phyloP scores from a whole-genome alignment of 1,140 invertebrate genomes.

The Nephila pilipes region DNA sequence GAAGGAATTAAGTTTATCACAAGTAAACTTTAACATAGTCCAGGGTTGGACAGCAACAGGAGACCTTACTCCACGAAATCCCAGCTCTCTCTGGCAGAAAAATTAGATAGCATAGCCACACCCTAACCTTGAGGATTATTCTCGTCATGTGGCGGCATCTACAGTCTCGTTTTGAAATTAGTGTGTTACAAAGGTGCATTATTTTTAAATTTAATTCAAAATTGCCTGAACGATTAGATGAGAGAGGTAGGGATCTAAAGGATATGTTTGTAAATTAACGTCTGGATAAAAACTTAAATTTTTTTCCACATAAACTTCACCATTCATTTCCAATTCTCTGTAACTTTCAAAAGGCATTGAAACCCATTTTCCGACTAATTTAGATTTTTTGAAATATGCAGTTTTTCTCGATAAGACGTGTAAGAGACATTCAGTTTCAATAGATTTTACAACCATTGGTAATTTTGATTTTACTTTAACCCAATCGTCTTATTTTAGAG shows the following conservation, averaged over 20 bases:
- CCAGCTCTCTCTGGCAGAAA: too few relatives aligned
- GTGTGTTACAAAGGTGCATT: too few relatives aligned
- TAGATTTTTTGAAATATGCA: not conserved
- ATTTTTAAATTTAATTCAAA: conserved; percentile 6
- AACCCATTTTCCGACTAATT: not conserved
- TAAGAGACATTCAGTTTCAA: not conserved
- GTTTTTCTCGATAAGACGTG: conserved; percentile 11
- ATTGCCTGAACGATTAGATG: not conserved
- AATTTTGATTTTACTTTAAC: not conserved
- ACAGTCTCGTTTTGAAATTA: too few relatives aligned
- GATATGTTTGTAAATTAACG: not conserved
- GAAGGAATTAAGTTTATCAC: too few relatives aligned
- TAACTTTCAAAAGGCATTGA: not conserved
- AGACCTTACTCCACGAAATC: too few relatives aligned
- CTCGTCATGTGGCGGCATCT: too few relatives aligned
- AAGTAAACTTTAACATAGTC: too few relatives aligned
- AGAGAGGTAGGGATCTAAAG: not conserved
- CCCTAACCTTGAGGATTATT: too few relatives aligned
- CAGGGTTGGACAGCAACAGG: too few relatives aligned
- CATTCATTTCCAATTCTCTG: not conserved
- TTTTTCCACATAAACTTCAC: conserved; percentile 3
- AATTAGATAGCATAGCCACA: too few relatives aligned
- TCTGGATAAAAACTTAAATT: not conserved
- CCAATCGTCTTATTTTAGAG: not conserved
- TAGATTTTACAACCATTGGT: not conserved